Evolutionary conservation across 2,888 invertebrate species (phyloP).

Genomic region (Cremastinae sp.): DNA sequence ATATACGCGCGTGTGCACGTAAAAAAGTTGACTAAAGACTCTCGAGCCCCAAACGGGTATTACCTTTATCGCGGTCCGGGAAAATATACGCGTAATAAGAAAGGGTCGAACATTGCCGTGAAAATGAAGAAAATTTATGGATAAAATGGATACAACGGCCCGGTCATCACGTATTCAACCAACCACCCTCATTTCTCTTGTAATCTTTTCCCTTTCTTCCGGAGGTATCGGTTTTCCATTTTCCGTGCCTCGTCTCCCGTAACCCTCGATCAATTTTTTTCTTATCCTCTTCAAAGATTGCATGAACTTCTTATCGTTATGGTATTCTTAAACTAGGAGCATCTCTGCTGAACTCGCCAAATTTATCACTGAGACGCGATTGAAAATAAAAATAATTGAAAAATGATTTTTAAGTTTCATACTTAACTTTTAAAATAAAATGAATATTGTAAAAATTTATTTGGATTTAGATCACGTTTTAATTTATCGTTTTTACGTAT

Average conservation of each 20-base stretch:
- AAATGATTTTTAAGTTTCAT: too few relatives aligned
- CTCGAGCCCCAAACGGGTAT: slow-evolving; percentile 45
- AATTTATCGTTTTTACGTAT: not conserved
- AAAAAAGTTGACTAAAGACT: slow-evolving; percentile 51
- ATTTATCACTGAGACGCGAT: too few relatives aligned
- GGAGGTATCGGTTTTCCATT: slow-evolving; percentile 60
- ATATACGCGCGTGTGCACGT: slow-evolving; percentile 46
- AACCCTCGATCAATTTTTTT: slow-evolving; percentile 27
- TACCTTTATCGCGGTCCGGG: slow-evolving; percentile 57
- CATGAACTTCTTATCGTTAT: slow-evolving; percentile 28
- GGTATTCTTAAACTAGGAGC: too few relatives aligned
- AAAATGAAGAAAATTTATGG: slow-evolving; percentile 66
- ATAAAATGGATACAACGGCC: slow-evolving; percentile 37
- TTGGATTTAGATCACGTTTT: too few relatives aligned
- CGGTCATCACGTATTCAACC: slow-evolving; percentile 27
- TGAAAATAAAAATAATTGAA: too few relatives aligned
- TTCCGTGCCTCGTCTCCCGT: not conserved
- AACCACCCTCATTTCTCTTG: slow-evolving; percentile 26
- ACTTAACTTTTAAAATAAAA: too few relatives aligned
- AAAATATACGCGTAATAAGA: slow-evolving; percentile 62
- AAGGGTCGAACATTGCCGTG: slow-evolving; percentile 41
- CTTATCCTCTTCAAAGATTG: slow-evolving; percentile 14
- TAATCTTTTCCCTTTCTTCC: slow-evolving; percentile 14
- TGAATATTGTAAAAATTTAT: too few relatives aligned
- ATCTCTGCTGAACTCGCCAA: too few relatives aligned